Base-by-base conservation (phyloP, 2,113 vertebrate species). In the cat (Felis catus) region DNA sequence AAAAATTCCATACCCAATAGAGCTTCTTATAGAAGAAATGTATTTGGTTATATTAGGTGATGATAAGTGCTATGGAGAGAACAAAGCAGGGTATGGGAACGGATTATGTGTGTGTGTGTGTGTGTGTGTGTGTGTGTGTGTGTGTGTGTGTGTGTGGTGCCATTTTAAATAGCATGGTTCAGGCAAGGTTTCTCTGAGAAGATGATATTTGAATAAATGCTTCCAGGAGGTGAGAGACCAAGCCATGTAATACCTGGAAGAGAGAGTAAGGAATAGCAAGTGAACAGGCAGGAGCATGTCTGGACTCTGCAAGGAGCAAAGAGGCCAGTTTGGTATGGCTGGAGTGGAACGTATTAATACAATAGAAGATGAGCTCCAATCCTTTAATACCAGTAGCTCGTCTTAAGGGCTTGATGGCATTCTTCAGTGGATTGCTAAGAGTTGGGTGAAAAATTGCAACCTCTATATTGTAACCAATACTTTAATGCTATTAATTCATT, bases 351-450 rank as follows among this genome's bases (percentile, higher is more conserved):
- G 7, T 71, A 63, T 41, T 48, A 87, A 18, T 39, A 7, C 25
- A 33, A 65, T 11, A 89, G 78, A 53, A 66, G 61, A 41, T 45
- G 4, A 87, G 23, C 8, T 25, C 1, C 12, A 71, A 3, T 87
- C 10, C n/a, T 79, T 0, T 33, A 65, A 87, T 80, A 39, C 8
- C 78, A 36, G 25, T 51, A 61, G 23, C 19, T 87, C 25, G 68
- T 66, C 16, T 36, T 73, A n/a, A 76, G 25, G 48, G 74, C 41
- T n/a, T 45, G 11, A 94, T 41, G 61, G 11, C 4, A 31, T 71
- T 96, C 66, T 76, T 81, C 14, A 73, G 58, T 74, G 48, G 19
- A 93, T 94, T 94, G 39, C 74, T 83, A 65, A 71, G 58, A 95
- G 10, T 83, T 18, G 3, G 15, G 15, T 39, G n/a, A 92, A 93